Conservation (phyloP, 2,888 invertebrate species). For the Ochlodes sylvanus region DNA sequence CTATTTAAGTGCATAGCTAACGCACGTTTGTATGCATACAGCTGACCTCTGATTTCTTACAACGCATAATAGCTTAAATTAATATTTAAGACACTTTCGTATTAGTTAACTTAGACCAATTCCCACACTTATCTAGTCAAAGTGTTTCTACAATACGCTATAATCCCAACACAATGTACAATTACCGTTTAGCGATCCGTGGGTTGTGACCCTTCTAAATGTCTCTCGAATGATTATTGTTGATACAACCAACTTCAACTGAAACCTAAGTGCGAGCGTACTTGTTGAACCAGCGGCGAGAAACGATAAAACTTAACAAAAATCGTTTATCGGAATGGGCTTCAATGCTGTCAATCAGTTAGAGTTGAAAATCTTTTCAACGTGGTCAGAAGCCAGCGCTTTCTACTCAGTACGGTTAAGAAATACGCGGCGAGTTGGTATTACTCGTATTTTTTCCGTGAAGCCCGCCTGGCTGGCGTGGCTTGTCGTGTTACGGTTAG, state of each 20-base stretch:
- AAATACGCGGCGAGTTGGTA: no score
- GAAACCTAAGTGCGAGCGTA: conserved; percentile 24
- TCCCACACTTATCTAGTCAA: conserved; percentile 11
- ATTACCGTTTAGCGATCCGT: conserved; percentile 38
- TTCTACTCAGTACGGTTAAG: no score
- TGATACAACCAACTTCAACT: conserved; percentile 32
- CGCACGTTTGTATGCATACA: no score
- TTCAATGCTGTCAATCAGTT: no score
- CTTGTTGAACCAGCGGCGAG: background rate
- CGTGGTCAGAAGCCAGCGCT: no score
- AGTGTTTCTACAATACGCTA: conserved; percentile 18
- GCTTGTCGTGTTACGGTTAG: no score
- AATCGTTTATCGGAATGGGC: no score
- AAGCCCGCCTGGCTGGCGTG: no score
- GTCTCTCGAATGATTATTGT: conserved; percentile 37
- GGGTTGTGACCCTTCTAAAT: conserved; percentile 36
- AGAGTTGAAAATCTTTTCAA: background rate
- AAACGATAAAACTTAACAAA: background rate
- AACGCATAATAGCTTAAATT: no score
- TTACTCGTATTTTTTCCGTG: no score
- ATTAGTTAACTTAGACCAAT: conserved; percentile 15
- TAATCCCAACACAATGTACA: conserved; percentile 29
- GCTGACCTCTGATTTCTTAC: no score
- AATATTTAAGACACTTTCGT: background rate
- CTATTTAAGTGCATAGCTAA: no score